These are phyloP conservation scores for Pseudobourletiella spinata DNA, from an alignment of 1,140 invertebrate species.

Conservation along the genomic window DNA sequence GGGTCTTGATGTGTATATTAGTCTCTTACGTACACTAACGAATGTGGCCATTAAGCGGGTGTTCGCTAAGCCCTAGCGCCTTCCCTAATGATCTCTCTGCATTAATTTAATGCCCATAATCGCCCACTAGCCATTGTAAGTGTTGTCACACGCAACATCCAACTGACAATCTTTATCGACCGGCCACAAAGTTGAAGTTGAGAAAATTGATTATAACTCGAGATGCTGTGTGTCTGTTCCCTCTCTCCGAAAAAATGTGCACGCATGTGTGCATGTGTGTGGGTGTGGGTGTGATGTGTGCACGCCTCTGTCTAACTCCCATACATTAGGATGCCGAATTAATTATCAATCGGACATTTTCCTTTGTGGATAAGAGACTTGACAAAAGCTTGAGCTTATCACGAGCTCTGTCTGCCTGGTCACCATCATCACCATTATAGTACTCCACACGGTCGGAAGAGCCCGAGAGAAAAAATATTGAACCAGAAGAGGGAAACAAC, in stretches of 20 bases:
- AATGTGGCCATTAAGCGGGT: constrained; percentile 26
- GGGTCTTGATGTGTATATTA: constrained; percentile 6
- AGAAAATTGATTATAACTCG: constrained; percentile 6
- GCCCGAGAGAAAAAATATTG: too few relatives aligned
- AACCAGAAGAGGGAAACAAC: too few relatives aligned
- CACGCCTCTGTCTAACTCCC: too few relatives aligned
- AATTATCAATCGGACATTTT: neutral
- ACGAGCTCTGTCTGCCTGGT: too few relatives aligned
- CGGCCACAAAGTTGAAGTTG: constrained; percentile 6
- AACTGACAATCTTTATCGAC: constrained; percentile 12
- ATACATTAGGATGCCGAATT: neutral
- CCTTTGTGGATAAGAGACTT: neutral
- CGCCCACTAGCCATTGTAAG: constrained; percentile 21
- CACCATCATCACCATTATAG: too few relatives aligned
- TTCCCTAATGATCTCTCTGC: constrained; percentile 26
- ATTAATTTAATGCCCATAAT: constrained; percentile 32
- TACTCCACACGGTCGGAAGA: too few relatives aligned
- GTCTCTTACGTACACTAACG: constrained; percentile 13
- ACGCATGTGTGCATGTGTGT: too few relatives aligned
- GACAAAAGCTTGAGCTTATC: neutral
- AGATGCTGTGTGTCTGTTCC: neutral
- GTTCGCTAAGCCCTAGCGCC: constrained; percentile 20
- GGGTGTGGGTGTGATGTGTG: too few relatives aligned
- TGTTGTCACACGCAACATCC: constrained; percentile 23
- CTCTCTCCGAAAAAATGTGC: too few relatives aligned